Evolutionary conservation across 2,113 vertebrate species (phyloP).

Genomic region (Cnemophilus loriae): DNA sequence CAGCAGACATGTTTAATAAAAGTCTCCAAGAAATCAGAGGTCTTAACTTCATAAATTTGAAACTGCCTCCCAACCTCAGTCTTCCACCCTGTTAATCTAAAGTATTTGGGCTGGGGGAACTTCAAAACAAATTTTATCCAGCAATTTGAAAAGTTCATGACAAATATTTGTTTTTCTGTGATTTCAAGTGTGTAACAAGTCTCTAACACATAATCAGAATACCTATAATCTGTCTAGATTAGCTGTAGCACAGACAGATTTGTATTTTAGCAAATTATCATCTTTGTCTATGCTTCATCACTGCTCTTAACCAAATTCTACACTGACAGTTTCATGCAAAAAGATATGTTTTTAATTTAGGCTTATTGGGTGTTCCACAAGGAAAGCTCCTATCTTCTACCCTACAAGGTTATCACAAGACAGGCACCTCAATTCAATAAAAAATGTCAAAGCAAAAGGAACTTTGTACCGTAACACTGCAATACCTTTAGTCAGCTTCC

Average conservation of each 20-base stretch:
- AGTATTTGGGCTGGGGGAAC: not conserved
- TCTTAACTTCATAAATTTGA: not conserved
- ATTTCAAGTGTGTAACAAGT: not conserved
- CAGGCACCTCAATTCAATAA: not conserved
- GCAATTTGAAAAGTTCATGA: not conserved
- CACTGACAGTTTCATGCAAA: not conserved
- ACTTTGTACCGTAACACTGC: constrained; percentile 39
- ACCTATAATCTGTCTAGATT: not conserved
- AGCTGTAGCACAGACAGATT: not conserved
- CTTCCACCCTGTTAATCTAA: not conserved
- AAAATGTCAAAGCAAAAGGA: constrained; percentile 16
- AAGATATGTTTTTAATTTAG: not conserved
- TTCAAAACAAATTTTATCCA: not conserved
- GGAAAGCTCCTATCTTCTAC: not conserved
- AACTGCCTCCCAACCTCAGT: not conserved
- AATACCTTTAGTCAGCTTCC: constrained; percentile 16
- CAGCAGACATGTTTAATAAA: not conserved
- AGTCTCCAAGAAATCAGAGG: not conserved
- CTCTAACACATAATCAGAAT: not conserved
- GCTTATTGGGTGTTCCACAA: not conserved
- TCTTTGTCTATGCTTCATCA: not conserved
- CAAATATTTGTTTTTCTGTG: not conserved
- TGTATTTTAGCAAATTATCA: not conserved
- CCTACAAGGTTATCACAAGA: not conserved
- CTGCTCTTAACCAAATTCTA: not conserved